Evolutionary conservation across 2,113 vertebrate species (phyloP).

Genomic region (Nothocercus nigrocapillus): DNA sequence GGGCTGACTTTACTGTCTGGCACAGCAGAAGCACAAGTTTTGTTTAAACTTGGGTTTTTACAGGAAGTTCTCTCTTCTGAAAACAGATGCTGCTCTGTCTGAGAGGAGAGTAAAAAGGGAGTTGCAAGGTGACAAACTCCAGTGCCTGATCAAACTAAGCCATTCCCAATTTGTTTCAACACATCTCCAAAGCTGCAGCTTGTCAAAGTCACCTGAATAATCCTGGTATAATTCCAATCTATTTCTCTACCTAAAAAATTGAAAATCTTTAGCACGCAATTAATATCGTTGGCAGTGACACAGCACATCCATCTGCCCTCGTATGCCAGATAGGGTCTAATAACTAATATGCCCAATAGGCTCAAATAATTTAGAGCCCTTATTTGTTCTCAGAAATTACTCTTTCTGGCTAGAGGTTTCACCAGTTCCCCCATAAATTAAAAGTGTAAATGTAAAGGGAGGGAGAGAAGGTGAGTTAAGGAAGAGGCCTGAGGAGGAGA

Average conservation of each 20-base stretch:
- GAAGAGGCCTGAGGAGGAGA: background rate
- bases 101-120: background rate
- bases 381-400: conserved; percentile 54
- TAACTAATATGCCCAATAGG: conserved; percentile 6
- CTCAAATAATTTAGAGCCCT: conserved; percentile 60
- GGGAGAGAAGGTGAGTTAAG: background rate
- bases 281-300: conserved; percentile 35
- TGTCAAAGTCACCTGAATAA: conserved; percentile 45
- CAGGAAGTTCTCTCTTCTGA: background rate
- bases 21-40: background rate
- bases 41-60: background rate
- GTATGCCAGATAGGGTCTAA: background rate
- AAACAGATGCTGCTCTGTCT: background rate
- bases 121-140: background rate
- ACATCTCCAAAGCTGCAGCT: background rate
- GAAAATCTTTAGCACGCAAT: conserved; percentile 51
- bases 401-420: conserved; percentile 44
- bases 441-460: background rate
- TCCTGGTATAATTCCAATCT: conserved; percentile 36
- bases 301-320: conserved; percentile 50
- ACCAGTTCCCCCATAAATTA: conserved; percentile 56
- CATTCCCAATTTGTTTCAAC: background rate
- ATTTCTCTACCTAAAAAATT: conserved; percentile 36
- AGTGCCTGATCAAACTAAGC: background rate
- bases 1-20: background rate